phyloP scores from a whole-genome alignment of 2,113 vertebrate species.

The Brachyistius frenatus region DNA sequence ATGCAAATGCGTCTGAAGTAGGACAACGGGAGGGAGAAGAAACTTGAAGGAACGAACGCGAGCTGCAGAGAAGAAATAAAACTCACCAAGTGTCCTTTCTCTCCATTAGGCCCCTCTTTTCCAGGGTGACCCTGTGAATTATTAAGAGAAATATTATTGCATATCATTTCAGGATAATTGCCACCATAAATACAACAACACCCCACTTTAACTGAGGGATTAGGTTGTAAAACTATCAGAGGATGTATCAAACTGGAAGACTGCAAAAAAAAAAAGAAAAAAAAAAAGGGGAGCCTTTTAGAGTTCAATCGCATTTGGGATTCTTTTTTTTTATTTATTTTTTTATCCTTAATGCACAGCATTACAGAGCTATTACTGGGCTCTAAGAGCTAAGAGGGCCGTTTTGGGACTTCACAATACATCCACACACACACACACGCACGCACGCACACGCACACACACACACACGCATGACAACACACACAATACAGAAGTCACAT shows the following conservation, averaged over 20 bases:
- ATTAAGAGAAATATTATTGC: conserved; percentile 67
- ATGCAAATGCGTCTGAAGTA: conserved; percentile 41
- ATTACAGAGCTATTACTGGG: conserved; percentile 47
- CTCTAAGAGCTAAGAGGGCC: conserved; percentile 40
- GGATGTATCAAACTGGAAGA: conserved; percentile 45
- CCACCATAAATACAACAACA: conserved; percentile 65
- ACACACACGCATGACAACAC: conserved; percentile 7
- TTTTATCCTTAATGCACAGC: conserved; percentile 51
- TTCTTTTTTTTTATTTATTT: conserved; percentile 1
- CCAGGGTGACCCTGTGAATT: conserved; percentile 93
- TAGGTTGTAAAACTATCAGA: conserved; percentile 57
- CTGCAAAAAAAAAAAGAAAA: not conserved
- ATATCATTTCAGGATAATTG: conserved; percentile 62
- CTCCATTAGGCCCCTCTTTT: conserved; percentile 95
- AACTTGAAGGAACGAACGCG: not conserved
- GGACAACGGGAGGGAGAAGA: conserved; percentile 21
- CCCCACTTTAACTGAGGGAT: conserved; percentile 40
- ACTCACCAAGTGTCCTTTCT: conserved; percentile 92
- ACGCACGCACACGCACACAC: not conserved
- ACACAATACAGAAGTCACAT: conserved; percentile 17
- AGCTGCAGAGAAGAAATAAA: conserved; percentile 7
- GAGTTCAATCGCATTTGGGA: conserved; percentile 54
- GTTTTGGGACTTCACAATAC: conserved; percentile 23
- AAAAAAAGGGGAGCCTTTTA: conserved; percentile 18
- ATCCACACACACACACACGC: not conserved